Evolutionary conservation across 2,797 vertebrate species (phyloP).

Genomic region (Linurgus olivaceus): DNA sequence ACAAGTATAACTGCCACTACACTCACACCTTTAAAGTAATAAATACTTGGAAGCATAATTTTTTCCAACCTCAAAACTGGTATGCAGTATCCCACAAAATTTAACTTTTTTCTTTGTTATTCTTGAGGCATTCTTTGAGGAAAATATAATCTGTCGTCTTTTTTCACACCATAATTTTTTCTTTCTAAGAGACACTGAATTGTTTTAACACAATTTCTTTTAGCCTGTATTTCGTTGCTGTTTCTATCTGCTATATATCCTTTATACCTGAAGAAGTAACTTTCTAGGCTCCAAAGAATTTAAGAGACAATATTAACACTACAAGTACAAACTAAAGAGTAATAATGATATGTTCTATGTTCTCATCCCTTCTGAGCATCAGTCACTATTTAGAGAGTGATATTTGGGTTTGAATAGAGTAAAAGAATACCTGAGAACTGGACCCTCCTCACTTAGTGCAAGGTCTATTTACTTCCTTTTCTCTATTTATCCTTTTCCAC

Average conservation of each 20-base stretch:
- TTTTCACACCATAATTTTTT: not conserved
- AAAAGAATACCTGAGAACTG: not conserved
- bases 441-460: not conserved
- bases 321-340: not conserved
- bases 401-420: not conserved
- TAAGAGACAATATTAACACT: not conserved
- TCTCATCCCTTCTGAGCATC: not conserved
- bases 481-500: not conserved
- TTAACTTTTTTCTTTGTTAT: not conserved
- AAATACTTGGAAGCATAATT: not conserved
- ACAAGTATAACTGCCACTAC: not conserved
- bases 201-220: not conserved
- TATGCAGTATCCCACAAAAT: not conserved
- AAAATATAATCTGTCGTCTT: not conserved
- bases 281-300: not conserved
- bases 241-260: not conserved
- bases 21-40: not conserved
- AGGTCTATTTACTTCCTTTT: not conserved
- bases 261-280: slow-evolving; percentile 9
- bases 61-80: not conserved
- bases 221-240: not conserved
- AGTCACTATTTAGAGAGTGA: not conserved
- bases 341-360: not conserved
- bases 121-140: not conserved
- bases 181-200: not conserved